These are phyloP conservation scores for Diplolepis rosae DNA, from an alignment of 2,888 invertebrate species.

Conservation along the genomic window DNA sequence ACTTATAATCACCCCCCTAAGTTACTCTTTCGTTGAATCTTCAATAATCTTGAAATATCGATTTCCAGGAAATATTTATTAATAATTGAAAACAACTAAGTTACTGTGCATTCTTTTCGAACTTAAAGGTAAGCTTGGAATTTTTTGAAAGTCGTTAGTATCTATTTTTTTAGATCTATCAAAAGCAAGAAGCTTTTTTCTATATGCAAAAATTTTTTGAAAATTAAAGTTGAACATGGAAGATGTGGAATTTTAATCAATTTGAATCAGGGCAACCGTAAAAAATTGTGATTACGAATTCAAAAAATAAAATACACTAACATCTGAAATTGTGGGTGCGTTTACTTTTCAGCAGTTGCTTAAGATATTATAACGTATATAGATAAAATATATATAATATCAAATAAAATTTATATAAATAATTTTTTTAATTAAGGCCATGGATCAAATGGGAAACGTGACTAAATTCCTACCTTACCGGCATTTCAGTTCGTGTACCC, in stretches of 20 bases:
- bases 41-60: conserved; percentile 43
- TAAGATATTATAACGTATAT: no score
- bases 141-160: conserved; percentile 7
- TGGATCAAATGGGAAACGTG: no score
- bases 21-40: conserved; percentile 56
- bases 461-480: no score
- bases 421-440: no score
- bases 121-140: conserved; percentile 35
- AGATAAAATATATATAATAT: no score
- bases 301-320: no score
- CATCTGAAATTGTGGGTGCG: no score
- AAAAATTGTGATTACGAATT: no score
- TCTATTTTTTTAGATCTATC: neutral
- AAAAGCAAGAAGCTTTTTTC: conserved; percentile 5
- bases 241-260: neutral
- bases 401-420: no score
- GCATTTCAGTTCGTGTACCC: no score
- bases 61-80: conserved; percentile 25
- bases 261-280: neutral
- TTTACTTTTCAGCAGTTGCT: no score
- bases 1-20: conserved; percentile 70
- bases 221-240: conserved; percentile 1
- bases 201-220: neutral
- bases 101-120: neutral
- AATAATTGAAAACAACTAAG: neutral